Percentiles rank a stretch among this genome's conserved stretches.
These are phyloP conservation scores for Aptenodytes patagonicus DNA, from an alignment of 2,113 vertebrate genomes.

Conservation along the genomic window DNA sequence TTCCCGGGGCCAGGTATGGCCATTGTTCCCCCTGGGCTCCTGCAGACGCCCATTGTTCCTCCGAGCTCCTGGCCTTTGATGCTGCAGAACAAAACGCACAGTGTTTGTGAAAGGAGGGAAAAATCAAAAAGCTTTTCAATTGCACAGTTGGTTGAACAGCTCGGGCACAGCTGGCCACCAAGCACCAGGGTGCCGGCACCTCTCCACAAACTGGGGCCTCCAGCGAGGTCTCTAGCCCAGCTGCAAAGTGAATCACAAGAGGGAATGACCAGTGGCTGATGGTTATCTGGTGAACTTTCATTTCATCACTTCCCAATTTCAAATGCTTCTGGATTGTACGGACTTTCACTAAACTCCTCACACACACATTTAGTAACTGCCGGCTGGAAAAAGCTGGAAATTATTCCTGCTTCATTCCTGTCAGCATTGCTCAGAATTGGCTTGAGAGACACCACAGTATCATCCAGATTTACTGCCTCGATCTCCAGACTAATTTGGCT, in stretches of 20 bases:
- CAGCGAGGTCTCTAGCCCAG: background rate
- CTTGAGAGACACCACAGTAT: background rate
- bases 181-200: background rate
- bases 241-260: background rate
- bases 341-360: background rate
- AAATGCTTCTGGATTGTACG: background rate
- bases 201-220: background rate
- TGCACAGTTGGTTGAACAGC: conserved; percentile 32
- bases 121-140: conserved; percentile 21
- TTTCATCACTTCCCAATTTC: background rate
- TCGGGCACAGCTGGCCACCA: background rate
- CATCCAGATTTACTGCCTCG: background rate
- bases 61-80: conserved; percentile 15
- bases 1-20: background rate
- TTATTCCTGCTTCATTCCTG: background rate
- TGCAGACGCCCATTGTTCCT: conserved; percentile 32
- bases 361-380: background rate
- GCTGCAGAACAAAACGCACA: conserved; percentile 41
- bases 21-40: conserved; percentile 46
- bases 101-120: conserved; percentile 46
- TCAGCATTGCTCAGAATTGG: background rate
- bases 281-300: background rate
- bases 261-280: background rate
- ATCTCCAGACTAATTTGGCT: background rate
- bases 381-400: background rate